phyloP scores from a whole-genome alignment of 2,113 vertebrate genomes.

The Marcusenius ussheri region DNA sequence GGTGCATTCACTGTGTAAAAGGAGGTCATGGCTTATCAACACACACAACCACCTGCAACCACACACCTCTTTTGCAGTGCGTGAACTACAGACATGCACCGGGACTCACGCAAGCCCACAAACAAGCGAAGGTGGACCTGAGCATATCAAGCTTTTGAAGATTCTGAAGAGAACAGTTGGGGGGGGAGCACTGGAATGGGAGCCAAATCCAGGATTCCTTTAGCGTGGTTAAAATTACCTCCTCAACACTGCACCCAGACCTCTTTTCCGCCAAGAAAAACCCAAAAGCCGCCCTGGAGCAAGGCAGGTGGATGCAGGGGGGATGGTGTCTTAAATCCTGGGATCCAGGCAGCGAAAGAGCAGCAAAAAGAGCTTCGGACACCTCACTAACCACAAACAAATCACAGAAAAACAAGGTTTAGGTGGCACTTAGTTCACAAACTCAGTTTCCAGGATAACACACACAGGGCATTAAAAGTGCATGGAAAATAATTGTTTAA shows the following conservation, averaged over 20 bases:
- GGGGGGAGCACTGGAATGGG: neutral
- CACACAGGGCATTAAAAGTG: neutral
- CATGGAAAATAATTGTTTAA: neutral
- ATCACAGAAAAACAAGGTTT: neutral
- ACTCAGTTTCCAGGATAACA: neutral
- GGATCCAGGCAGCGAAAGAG: neutral
- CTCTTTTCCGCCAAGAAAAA: neutral
- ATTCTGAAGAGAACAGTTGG: neutral
- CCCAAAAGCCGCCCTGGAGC: neutral
- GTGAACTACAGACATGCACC: neutral
- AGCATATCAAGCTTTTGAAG: neutral
- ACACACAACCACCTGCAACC: neutral
- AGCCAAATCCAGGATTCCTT: slow-evolving; percentile 23
- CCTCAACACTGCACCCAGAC: slow-evolving; percentile 13
- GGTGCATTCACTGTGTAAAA: neutral
- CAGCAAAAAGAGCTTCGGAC: neutral
- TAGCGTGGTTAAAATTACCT: slow-evolving; percentile 35
- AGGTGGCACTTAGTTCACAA: neutral
- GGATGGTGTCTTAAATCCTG: neutral
- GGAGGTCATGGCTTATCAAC: neutral
- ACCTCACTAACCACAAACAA: neutral
- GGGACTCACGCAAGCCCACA: neutral
- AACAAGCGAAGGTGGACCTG: neutral
- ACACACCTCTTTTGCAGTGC: neutral
- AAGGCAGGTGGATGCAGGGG: neutral